Conservation (phyloP, 92 coral and sea anemone genomes). For the Porites rus region DNA sequence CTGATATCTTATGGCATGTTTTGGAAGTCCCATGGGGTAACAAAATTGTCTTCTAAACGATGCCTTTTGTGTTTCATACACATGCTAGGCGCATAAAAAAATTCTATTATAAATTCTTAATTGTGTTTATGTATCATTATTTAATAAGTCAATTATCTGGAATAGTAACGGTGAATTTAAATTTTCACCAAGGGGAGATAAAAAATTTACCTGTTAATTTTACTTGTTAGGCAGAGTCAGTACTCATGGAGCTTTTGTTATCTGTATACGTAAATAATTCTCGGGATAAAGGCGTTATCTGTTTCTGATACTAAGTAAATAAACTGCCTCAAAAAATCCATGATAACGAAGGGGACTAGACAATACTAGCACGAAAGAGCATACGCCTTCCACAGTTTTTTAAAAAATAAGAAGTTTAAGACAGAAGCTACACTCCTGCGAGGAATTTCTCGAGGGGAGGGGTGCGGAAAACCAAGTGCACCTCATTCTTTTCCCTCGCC, state of each 20-base stretch:
- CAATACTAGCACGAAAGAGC: no score
- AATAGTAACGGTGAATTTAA: background rate
- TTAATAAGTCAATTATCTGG: background rate
- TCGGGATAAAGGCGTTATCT: no score
- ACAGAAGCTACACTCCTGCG: no score
- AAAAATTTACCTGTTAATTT: background rate
- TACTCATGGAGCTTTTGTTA: background rate
- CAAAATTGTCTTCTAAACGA: background rate
- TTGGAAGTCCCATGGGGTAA: slow-evolving; percentile 4
- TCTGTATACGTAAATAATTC: background rate
- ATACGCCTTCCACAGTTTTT: no score
- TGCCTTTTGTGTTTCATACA: background rate
- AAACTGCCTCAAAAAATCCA: background rate
- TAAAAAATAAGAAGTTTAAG: no score
- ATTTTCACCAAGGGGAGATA: background rate
- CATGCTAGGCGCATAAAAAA: background rate
- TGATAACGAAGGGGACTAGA: no score
- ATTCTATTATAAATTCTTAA: no score
- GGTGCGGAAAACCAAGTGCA: no score
- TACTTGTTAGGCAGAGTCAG: background rate
- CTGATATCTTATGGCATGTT: background rate
- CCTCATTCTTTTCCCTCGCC: no score
- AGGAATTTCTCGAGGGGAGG: no score
- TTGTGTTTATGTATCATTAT: no score
- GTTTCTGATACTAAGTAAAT: background rate